Evolutionary conservation across 2,113 vertebrate genomes (phyloP).

Genomic region (Astatotilapia flaviijosephi): DNA sequence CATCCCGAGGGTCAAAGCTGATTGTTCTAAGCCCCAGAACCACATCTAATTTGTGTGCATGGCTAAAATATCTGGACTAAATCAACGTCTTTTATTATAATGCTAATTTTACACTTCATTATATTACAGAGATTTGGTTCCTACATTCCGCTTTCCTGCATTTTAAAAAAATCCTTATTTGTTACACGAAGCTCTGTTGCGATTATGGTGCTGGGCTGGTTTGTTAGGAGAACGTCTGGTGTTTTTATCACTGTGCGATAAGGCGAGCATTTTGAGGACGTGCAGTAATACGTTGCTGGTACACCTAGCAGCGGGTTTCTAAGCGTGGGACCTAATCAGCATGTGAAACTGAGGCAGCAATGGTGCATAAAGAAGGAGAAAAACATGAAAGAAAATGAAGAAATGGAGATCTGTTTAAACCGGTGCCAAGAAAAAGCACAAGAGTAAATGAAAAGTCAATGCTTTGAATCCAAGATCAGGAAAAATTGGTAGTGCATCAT

Average conservation of each 20-base stretch:
- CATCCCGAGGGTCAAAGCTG: not conserved
- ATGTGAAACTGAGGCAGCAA: not conserved
- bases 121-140: not conserved
- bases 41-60: not conserved
- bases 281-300: not conserved
- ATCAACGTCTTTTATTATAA: not conserved
- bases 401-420: not conserved
- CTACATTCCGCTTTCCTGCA: not conserved
- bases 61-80: not conserved
- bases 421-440: not conserved
- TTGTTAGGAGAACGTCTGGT: not conserved
- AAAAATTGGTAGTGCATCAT: not conserved
- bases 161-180: accelerated
- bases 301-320: not conserved
- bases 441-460: not conserved
- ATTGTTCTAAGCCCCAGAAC: accelerated
- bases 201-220: not conserved
- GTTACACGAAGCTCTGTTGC: not conserved
- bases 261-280: conserved; percentile 2
- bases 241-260: conserved; percentile 33
- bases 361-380: not conserved
- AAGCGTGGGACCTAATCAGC: not conserved
- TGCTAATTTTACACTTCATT: not conserved
- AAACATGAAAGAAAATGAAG: not conserved
- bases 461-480: not conserved